phyloP scores from a whole-genome alignment of 2,113 vertebrate genomes.

The Clarias gariepinus region DNA sequence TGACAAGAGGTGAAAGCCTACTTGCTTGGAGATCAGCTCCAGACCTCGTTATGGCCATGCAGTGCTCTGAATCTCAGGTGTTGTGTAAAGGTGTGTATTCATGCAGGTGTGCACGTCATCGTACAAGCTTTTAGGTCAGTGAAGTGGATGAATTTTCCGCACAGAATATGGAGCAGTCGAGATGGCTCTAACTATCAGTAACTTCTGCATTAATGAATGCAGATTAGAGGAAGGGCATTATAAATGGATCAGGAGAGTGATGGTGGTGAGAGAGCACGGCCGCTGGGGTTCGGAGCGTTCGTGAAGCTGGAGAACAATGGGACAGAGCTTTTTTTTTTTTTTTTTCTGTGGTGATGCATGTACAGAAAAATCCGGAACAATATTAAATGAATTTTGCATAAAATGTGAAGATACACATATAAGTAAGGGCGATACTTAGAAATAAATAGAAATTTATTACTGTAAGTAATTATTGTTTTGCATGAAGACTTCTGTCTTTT shows the following conservation, averaged over 20 bases:
- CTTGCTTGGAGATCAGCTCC: not conserved
- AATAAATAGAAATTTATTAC: not conserved
- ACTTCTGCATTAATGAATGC: conserved; percentile 49
- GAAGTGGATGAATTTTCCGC: not conserved
- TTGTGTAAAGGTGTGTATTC: conserved; percentile 11
- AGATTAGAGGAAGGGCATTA: conserved; percentile 35
- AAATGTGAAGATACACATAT: not conserved
- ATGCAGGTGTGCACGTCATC: not conserved
- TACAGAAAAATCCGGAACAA: not conserved
- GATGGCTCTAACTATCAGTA: conserved; percentile 33
- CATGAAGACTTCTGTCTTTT: not conserved
- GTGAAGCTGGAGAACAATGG: conserved; percentile 8
- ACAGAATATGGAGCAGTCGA: conserved; percentile 34
- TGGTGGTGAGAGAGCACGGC: conserved; percentile 9
- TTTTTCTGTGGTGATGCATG: not conserved
- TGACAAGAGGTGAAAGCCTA: not conserved
- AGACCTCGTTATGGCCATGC: not conserved
- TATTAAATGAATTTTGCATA: not conserved
- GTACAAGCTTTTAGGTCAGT: not conserved
- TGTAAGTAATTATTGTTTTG: not conserved
- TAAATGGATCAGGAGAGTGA: conserved; percentile 41
- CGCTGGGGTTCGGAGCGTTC: not conserved
- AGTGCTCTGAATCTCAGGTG: not conserved
- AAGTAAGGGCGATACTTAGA: not conserved
- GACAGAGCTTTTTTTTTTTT: too few relatives aligned